A percentile compares a stretch with the other conserved stretches of the same genome.
Conservation (phyloP, 2,888 invertebrate genomes). For the Hymenopus coronatus region DNA sequence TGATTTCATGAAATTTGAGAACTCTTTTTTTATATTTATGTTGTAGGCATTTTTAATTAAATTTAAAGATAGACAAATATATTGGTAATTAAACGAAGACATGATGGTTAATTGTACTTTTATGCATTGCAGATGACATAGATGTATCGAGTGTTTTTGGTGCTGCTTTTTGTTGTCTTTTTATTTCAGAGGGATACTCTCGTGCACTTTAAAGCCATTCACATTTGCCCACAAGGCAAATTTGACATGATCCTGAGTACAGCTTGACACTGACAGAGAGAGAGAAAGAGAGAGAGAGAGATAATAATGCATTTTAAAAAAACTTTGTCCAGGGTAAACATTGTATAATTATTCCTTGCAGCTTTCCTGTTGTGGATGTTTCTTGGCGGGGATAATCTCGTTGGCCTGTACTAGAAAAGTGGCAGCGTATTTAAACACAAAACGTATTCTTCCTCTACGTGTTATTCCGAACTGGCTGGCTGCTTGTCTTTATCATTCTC, state of each 20-base stretch:
- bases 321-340: conserved; percentile 35
- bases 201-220: conserved; percentile 28
- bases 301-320: conserved; percentile 31
- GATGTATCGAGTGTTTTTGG: conserved; percentile 19
- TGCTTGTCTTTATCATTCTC: conserved; percentile 36
- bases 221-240: conserved; percentile 21
- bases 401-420: conserved; percentile 35
- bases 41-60: neutral
- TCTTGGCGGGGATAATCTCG: conserved; percentile 35
- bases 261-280: conserved; percentile 25
- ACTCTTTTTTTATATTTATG: neutral
- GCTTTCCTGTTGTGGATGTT: conserved; percentile 37
- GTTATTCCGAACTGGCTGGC: conserved; percentile 36
- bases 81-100: neutral
- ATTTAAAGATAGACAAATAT: neutral
- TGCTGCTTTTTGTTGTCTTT: conserved; percentile 35
- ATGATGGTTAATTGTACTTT: neutral
- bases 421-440: conserved; percentile 35
- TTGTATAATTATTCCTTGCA: conserved; percentile 36
- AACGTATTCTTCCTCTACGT: conserved; percentile 36
- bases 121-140: conserved; percentile 15
- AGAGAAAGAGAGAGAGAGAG: conserved; percentile 11
- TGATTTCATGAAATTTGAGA: neutral
- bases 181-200: conserved; percentile 34
- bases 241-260: conserved; percentile 24